Conservation (phyloP, 2,113 vertebrate species). For the Parus major region DNA sequence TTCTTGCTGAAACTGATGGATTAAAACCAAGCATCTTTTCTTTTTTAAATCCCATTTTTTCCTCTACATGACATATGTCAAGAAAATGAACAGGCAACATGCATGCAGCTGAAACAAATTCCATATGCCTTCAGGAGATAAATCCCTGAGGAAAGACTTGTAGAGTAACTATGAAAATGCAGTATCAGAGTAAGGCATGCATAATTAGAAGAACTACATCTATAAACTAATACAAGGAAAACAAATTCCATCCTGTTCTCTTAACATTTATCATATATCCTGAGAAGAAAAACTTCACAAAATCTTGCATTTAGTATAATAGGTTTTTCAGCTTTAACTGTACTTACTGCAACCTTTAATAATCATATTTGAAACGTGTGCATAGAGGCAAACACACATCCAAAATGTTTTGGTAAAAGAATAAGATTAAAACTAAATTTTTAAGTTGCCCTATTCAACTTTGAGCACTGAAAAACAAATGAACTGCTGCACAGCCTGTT, state of each 20-base stretch:
- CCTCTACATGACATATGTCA: background rate
- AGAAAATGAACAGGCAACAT: background rate
- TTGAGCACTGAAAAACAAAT: conserved; percentile 29
- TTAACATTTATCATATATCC: background rate
- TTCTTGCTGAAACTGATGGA: background rate
- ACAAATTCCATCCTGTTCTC: background rate
- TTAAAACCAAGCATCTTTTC: background rate
- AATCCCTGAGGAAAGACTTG: background rate
- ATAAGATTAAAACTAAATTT: conserved; percentile 12
- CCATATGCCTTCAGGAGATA: background rate
- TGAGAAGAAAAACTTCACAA: conserved; percentile 12
- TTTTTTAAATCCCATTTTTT: background rate
- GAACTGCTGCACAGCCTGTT: background rate
- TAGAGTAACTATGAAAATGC: background rate
- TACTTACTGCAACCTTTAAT: background rate
- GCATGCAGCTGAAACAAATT: background rate
- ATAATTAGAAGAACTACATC: background rate
- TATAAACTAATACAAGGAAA: background rate
- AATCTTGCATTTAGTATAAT: background rate
- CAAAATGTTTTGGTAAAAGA: background rate
- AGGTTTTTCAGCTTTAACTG: background rate
- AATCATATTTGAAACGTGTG: background rate
- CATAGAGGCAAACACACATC: background rate
- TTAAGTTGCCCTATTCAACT: conserved; percentile 11
- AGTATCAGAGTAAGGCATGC: background rate